Evolutionary conservation across 2,888 invertebrate genomes (phyloP), one percentile per base, ranked within the genome.

Genomic region (Alloplasta piceator): DNA sequence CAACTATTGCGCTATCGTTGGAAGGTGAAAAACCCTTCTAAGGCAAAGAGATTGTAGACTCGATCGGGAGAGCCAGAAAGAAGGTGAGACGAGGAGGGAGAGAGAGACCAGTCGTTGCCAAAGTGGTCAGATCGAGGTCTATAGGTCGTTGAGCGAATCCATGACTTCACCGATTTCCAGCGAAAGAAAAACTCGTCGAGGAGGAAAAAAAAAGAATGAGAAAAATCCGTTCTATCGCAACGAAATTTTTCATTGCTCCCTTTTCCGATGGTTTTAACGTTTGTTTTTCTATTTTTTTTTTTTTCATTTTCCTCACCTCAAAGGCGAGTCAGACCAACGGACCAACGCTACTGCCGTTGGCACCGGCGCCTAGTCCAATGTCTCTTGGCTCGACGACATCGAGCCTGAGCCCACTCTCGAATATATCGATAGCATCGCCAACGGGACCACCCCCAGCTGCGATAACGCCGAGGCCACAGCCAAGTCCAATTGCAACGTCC

Each of bases 321-420:
- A 86, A 92, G 91, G 88, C 90, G 75, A 91, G 87, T 86, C 91
- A 91, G 84, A 87, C 88, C 82, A 91, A 89, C 72, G 88, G 88
- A 74, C 88, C 89, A 76, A 86, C 88, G 79, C 92, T 94, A 85
- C 90, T 94, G 84, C 93, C 94, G 55, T 90, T 94, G 92, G 92
- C 93, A 84, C 92, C 90, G 90, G 93, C 82, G 92, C 94, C 87
- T 88, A 93, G 93, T 87, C 93, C 94, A 64, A 91, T 92, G 90
- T 92, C 92, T 60, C 88, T 95, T 86, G 94, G 94, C 74, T 95
- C 95, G 61, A 94, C 95, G 80, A 94, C 95, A 9, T 95, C 95
- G 55, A 95, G 95, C n/a, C 89, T 95, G 83, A 95, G 95, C 90
- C 95, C 95, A 7, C 89, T 95, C 64, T 95, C 95, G 55, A 92